Evolutionary conservation across 2,888 invertebrate species (phyloP), one percentile per base, ranked within the genome.

Genomic region (Phortica okadai): DNA sequence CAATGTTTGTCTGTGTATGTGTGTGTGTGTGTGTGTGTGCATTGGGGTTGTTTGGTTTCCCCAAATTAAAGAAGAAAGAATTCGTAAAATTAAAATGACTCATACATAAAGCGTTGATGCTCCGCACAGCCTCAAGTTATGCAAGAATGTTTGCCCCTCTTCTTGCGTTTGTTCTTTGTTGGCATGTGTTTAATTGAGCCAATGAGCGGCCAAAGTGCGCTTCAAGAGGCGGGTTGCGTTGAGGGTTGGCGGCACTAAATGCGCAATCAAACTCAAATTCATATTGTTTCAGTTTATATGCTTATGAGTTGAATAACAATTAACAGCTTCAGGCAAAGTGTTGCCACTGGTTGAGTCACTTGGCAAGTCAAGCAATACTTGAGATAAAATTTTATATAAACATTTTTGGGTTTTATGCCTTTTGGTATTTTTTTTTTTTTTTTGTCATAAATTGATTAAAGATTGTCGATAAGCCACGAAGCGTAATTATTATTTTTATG

Each of bases 121-220:
- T 33, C 50, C 50, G 50, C 50, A 6, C 50, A 50, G 50, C 50
- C 25, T 62, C 6, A 62, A 11, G 62, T 14, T 59, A 59, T 59
- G 45, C 45, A 45, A 45, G 45, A 6, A 50, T 50, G 50, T 45
- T 45, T 8, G 50, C 50, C 10, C 50, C 50, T 14, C 50, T 50
- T 6, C 2, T 50, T 14, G 14, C 10, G 10, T 33, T 62, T 33
- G 11, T 41, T 14, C 42, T 42, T 66, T 33, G 33, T 33, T 70
- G 50, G 70, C n/a, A 72, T 54, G 54, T 45, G 41, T 72, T 72
- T 54, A 72, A 72, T 72, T 72, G 70, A 3, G 70, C 45, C 70
- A 25, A 69, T 72, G n/a, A 33, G 56, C 54, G 10, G 45, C 10
- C 10, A 10, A 45, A 10, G 45, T 6, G 45, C 10, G 2, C 33